phyloP scores from a whole-genome alignment of 2,113 vertebrate species.

The Poecilia latipinna region DNA sequence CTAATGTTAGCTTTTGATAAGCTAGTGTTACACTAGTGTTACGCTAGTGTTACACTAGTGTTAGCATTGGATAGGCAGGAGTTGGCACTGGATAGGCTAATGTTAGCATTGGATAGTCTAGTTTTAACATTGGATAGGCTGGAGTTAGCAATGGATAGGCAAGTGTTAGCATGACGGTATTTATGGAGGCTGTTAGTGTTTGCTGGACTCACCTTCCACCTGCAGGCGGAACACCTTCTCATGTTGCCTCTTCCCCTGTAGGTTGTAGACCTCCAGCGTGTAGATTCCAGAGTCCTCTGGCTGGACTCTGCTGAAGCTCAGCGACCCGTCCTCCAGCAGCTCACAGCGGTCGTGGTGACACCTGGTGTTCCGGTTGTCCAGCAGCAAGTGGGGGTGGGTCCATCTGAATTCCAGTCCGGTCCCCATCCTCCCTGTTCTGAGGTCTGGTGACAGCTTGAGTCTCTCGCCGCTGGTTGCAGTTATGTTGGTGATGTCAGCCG shows the following conservation, averaged over 20 bases:
- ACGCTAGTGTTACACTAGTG: too few relatives aligned
- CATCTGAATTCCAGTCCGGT: neutral
- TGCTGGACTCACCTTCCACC: constrained; percentile 26
- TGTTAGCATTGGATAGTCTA: too few relatives aligned
- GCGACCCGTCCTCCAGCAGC: constrained; percentile 14
- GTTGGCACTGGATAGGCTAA: too few relatives aligned
- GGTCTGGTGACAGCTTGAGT: neutral
- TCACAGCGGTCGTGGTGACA: constrained; percentile 20
- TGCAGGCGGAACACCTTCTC: neutral
- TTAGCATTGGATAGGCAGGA: too few relatives aligned
- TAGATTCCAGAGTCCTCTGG: constrained; percentile 32
- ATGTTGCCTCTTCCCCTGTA: rapidly evolving
- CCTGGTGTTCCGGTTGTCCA: rapidly evolving
- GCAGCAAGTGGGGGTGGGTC: constrained; percentile 16
- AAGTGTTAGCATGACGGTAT: too few relatives aligned
- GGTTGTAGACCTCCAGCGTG: constrained; percentile 23
- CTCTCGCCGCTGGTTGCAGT: neutral
- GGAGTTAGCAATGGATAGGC: too few relatives aligned
- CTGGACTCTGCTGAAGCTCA: constrained; percentile 11
- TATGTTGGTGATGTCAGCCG: neutral
- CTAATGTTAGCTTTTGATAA: too few relatives aligned
- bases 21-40: too few relatives aligned
- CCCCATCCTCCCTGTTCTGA: rapidly evolving
- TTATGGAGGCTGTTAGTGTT: neutral
- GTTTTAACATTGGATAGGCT: too few relatives aligned